Percentiles rank a stretch among this genome's conserved stretches.
Conservation (phyloP, 2,797 vertebrate genomes). For the Leuciscus waleckii region DNA sequence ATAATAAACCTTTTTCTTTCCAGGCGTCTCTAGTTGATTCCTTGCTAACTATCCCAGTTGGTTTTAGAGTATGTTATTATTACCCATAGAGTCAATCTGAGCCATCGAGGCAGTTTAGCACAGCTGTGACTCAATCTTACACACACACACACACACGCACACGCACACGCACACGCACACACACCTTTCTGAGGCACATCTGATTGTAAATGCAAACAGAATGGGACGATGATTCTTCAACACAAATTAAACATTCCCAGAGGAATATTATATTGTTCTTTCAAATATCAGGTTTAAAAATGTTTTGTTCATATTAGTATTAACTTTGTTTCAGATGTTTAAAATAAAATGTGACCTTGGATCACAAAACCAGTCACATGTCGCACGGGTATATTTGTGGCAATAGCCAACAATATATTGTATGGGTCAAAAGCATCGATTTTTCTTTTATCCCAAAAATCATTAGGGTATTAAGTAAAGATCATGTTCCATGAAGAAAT, state of each 20-base stretch:
- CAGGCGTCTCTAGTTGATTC: slow-evolving; percentile 28
- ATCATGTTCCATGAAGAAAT: no score
- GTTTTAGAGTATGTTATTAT: slow-evolving; percentile 41
- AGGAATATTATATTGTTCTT: slow-evolving; percentile 7
- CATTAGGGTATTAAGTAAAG: no score
- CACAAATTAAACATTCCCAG: background rate
- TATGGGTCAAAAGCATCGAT: no score
- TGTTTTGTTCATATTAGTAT: background rate
- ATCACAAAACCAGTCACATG: no score
- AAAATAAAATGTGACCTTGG: no score
- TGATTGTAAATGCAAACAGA: slow-evolving; percentile 26
- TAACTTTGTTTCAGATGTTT: background rate
- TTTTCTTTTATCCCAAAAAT: no score
- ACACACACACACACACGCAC: background rate
- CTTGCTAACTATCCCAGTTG: slow-evolving; percentile 26
- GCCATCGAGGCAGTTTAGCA: slow-evolving; percentile 15
- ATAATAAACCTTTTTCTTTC: slow-evolving; percentile 49
- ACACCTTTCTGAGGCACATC: slow-evolving; percentile 24
- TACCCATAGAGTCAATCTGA: slow-evolving; percentile 39
- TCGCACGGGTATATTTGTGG: no score
- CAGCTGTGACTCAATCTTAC: slow-evolving; percentile 30
- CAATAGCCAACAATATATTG: no score
- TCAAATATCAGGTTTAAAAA: background rate
- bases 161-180: background rate
- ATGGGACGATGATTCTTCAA: slow-evolving; percentile 16